These are phyloP conservation scores for Tetramorium parvispinum DNA, from an alignment of 1,140 invertebrate genomes.

Conservation along the genomic window DNA sequence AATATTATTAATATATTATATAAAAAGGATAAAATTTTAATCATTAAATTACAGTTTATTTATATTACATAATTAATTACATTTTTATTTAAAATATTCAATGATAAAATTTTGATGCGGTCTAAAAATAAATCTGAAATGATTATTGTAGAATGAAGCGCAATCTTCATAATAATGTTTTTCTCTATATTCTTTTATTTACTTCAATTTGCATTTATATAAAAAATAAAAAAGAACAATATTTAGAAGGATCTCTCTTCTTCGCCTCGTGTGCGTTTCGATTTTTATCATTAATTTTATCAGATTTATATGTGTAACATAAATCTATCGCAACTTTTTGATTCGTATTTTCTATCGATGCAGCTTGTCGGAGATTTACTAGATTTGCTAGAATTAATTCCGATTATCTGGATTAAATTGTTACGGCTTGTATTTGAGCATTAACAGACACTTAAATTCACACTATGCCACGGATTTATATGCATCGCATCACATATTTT, in stretches of 20 bases:
- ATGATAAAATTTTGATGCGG: not conserved
- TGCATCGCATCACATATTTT: conserved; percentile 23
- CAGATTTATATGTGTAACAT: not conserved
- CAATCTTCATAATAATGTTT: not conserved
- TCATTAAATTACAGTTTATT: not conserved
- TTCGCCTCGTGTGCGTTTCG: not conserved
- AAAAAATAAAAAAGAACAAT: not conserved
- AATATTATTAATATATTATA: not conserved
- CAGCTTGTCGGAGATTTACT: conserved; percentile 4
- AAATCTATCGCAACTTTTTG: not conserved
- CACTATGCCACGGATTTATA: conserved; percentile 31
- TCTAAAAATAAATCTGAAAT: not conserved
- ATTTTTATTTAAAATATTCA: not conserved
- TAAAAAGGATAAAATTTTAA: not conserved
- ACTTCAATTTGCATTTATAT: not conserved
- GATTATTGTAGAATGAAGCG: not conserved
- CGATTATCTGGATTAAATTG: conserved; percentile 44
- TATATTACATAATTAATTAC: too few species aligned
- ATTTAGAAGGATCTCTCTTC: not conserved
- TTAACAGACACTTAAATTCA: conserved; percentile 18
- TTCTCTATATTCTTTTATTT: not conserved
- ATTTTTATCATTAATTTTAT: conserved; percentile 12
- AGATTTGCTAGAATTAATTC: not conserved
- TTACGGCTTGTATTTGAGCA: conserved; percentile 4
- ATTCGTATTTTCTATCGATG: not conserved